Evolutionary conservation across 2,888 invertebrate genomes (phyloP).

Genomic region (Athalia rosae): DNA sequence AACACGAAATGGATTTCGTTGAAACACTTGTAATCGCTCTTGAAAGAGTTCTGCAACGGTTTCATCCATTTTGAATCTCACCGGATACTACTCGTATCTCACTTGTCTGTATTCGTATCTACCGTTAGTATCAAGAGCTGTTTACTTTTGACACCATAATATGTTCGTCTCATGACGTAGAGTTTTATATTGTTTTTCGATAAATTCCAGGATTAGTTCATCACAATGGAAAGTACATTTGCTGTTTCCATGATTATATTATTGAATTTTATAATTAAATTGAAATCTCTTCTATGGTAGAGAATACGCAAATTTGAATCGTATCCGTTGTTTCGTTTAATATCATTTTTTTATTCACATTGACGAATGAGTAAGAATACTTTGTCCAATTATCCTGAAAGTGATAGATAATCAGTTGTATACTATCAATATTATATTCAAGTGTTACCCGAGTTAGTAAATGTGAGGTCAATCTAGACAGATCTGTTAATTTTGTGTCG

Average conservation of each 20-base stretch:
- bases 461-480: conserved; percentile 13
- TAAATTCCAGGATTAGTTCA: no score
- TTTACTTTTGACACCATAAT: conserved; percentile 1
- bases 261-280: no score
- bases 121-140: conserved; percentile 10
- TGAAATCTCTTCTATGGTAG: no score
- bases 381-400: not conserved
- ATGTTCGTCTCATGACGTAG: not conserved
- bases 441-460: conserved; percentile 13
- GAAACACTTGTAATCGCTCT: no score
- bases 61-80: conserved; percentile 27
- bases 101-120: conserved; percentile 32
- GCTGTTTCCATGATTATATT: no score
- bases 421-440: conserved; percentile 17
- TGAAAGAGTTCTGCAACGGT: no score
- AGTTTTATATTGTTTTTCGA: no score
- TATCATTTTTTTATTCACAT: not conserved
- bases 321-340: not conserved
- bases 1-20: no score
- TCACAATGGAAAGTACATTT: no score
- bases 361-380: conserved; percentile 4
- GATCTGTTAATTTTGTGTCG: not conserved
- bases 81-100: conserved; percentile 22
- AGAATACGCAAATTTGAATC: not conserved
- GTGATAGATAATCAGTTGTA: not conserved